Percentiles rank a stretch among this genome's conserved stretches.
Evolutionary conservation across 2,888 invertebrate genomes (phyloP).

Genomic region (Toxonevra muliebris): DNA sequence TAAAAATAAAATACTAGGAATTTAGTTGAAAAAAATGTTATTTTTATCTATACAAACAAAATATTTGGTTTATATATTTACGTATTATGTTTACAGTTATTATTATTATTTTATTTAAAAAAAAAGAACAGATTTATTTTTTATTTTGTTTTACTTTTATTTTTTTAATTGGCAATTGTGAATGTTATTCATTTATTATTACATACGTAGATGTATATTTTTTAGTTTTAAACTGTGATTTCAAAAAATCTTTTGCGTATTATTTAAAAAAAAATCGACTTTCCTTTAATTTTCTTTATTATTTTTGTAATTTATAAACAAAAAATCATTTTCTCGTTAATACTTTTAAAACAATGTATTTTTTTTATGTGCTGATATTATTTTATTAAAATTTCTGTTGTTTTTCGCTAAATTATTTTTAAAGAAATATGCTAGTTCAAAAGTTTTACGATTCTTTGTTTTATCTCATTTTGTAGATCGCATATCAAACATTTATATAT

Average conservation of each 20-base stretch:
- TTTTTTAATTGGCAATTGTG: slow-evolving; percentile 21
- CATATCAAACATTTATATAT: slow-evolving; percentile 26
- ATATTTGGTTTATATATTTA: slow-evolving; percentile 30
- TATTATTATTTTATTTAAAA: slow-evolving; percentile 35
- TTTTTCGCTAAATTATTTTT: slow-evolving; percentile 17
- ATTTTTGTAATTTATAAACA: slow-evolving; percentile 36
- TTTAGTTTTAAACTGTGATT: slow-evolving; percentile 39
- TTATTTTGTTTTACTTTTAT: slow-evolving; percentile 25
- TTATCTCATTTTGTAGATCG: too few relatives aligned
- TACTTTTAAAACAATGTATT: slow-evolving; percentile 26
- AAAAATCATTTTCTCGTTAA: slow-evolving; percentile 18
- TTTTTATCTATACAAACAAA: not conserved
- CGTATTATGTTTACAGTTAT: too few relatives aligned
- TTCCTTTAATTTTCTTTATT: slow-evolving; percentile 31
- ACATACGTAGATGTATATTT: too few relatives aligned
- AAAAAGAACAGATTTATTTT: slow-evolving; percentile 31
- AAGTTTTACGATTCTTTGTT: slow-evolving; percentile 11
- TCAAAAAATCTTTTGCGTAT: slow-evolving; percentile 24
- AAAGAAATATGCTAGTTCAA: slow-evolving; percentile 37
- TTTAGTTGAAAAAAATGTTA: slow-evolving; percentile 32
- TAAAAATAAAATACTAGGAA: slow-evolving; percentile 41
- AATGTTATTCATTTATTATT: slow-evolving; percentile 20
- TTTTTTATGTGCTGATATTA: not conserved
- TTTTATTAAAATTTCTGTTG: slow-evolving; percentile 28
- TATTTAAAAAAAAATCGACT: slow-evolving; percentile 19